These are phyloP conservation scores for Limnephilus marmoratus DNA, from an alignment of 2,888 invertebrate genomes.

Conservation along the genomic window DNA sequence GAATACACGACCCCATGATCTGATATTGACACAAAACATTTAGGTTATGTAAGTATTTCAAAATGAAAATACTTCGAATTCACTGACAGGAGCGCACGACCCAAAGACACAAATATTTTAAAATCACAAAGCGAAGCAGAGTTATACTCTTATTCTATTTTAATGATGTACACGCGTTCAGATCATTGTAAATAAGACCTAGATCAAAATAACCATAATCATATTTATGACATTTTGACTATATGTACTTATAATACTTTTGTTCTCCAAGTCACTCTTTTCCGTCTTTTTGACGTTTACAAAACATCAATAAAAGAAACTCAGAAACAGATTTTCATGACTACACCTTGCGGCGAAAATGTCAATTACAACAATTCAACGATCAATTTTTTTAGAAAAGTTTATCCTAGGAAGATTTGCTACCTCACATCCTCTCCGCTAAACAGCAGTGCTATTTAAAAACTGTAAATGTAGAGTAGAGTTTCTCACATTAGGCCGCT, in stretches of 20 bases:
- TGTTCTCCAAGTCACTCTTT: neutral
- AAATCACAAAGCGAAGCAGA: neutral
- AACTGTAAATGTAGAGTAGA: neutral
- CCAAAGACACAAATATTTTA: neutral
- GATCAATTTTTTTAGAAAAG: neutral
- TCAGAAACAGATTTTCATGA: neutral
- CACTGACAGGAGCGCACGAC: slow-evolving; percentile 19
- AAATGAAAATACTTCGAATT: neutral
- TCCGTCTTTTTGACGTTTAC: neutral
- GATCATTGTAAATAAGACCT: neutral
- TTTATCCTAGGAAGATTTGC: neutral
- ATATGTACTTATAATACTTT: neutral
- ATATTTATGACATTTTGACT: neutral
- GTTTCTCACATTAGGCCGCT: neutral
- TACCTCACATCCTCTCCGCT: neutral
- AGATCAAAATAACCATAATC: neutral
- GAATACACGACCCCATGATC: slow-evolving; percentile 38
- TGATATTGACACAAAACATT: slow-evolving; percentile 53
- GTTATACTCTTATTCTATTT: neutral
- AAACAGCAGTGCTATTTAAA: neutral
- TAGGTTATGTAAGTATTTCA: slow-evolving; percentile 60
- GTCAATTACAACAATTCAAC: neutral
- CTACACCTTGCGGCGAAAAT: neutral
- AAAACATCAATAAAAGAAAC: neutral
- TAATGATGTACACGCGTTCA: neutral